A percentile compares a stretch with the other conserved stretches of the same genome.
Evolutionary conservation across 2,888 invertebrate genomes (phyloP).

Genomic region (Prosapia bicincta): DNA sequence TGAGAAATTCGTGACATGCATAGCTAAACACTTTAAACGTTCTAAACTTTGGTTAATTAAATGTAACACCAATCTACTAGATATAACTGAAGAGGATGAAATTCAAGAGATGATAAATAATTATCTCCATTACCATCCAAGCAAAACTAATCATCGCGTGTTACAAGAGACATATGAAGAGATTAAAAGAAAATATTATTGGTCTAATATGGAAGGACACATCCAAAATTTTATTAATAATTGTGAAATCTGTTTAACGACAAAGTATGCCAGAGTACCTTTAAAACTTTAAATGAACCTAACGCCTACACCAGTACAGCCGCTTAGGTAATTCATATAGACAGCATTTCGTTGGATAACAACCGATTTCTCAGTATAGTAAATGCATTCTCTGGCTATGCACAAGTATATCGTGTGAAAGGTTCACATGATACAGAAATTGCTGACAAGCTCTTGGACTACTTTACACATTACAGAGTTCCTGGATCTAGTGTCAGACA

Average conservation of each 20-base stretch:
- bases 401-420: not conserved
- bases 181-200: not conserved
- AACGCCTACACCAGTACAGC: no score
- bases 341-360: no score
- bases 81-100: not conserved
- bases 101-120: not conserved
- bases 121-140: not conserved
- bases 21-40: not conserved
- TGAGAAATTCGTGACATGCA: not conserved
- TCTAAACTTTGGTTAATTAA: not conserved
- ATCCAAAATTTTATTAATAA: not conserved
- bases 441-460: not conserved
- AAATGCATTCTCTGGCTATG: not conserved
- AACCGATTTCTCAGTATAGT: no score
- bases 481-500: not conserved
- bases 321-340: no score
- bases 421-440: not conserved
- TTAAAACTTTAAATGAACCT: not conserved
- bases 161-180: not conserved
- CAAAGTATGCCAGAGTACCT: not conserved
- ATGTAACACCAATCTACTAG: not conserved
- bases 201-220: not conserved
- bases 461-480: not conserved
- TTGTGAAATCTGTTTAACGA: not conserved
- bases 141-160: not conserved